Conservation (phyloP, 1,140 invertebrate species). For the Heliconius nattereri region DNA sequence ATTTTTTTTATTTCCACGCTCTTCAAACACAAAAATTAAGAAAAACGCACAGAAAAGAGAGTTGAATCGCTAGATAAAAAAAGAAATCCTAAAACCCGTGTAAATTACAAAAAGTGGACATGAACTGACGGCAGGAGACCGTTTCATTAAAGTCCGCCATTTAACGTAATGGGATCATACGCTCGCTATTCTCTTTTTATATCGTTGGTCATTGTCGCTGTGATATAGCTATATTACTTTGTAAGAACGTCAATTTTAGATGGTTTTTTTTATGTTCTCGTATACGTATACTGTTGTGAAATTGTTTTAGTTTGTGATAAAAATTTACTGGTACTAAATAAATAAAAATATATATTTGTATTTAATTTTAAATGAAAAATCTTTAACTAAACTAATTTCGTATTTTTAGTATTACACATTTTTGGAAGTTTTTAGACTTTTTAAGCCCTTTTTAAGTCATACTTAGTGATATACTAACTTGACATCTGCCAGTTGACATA, state of each 20-base stretch:
- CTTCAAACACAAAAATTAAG: no score
- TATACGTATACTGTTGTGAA: not conserved
- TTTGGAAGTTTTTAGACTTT: no score
- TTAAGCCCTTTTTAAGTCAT: no score
- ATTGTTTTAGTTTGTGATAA: not conserved
- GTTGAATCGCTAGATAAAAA: not conserved
- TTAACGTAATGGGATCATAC: constrained; percentile 48
- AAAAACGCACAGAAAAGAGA: not conserved
- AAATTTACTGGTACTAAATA: not conserved
- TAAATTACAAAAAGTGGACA: constrained; percentile 44
- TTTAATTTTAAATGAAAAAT: no score
- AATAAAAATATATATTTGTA: no score
- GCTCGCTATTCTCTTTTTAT: constrained; percentile 48
- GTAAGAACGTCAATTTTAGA: constrained; percentile 25
- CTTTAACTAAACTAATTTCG: no score
- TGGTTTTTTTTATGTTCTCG: not conserved
- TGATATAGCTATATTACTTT: constrained; percentile 40
- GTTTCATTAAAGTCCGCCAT: constrained; percentile 48
- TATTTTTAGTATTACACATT: no score
- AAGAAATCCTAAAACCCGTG: not conserved
- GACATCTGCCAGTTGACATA: no score
- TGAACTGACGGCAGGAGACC: constrained; percentile 39
- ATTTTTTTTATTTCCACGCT: no score
- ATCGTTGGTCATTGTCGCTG: constrained; percentile 40
- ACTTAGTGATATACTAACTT: no score